These are phyloP conservation scores for Alcedo atthis DNA, from an alignment of 2,797 vertebrate species.

Conservation along the genomic window DNA sequence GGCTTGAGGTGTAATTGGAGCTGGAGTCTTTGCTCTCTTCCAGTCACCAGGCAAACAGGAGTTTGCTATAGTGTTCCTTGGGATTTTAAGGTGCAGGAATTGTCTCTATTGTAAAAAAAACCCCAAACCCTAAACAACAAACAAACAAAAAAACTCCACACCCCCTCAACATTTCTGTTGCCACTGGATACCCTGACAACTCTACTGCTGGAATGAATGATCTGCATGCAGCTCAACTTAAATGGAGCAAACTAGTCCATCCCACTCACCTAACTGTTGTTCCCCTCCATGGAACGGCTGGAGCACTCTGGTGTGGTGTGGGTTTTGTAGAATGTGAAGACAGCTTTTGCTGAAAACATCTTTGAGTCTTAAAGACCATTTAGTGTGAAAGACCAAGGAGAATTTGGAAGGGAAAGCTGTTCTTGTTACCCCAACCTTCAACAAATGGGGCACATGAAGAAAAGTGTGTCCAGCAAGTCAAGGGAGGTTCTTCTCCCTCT, in stretches of 20 bases:
- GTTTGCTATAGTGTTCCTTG: not conserved
- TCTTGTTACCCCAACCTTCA: not conserved
- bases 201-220: not conserved
- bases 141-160: not conserved
- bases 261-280: fast-evolving
- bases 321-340: not conserved
- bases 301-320: not conserved
- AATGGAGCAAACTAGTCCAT: not conserved
- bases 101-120: not conserved
- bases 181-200: not conserved
- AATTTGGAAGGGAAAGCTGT: not conserved
- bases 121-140: not conserved
- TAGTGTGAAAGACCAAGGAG: not conserved
- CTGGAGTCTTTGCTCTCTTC: not conserved
- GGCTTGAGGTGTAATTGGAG: not conserved
- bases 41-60: not conserved
- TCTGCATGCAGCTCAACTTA: not conserved
- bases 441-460: not conserved
- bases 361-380: not conserved
- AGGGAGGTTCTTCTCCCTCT: too few relatives aligned
- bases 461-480: too few relatives aligned
- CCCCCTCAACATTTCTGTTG: fast-evolving
- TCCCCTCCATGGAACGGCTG: not conserved
- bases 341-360: not conserved
- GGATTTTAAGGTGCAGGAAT: not conserved